Conservation (phyloP, 2,113 vertebrate genomes). For the Nettapus auritus region DNA sequence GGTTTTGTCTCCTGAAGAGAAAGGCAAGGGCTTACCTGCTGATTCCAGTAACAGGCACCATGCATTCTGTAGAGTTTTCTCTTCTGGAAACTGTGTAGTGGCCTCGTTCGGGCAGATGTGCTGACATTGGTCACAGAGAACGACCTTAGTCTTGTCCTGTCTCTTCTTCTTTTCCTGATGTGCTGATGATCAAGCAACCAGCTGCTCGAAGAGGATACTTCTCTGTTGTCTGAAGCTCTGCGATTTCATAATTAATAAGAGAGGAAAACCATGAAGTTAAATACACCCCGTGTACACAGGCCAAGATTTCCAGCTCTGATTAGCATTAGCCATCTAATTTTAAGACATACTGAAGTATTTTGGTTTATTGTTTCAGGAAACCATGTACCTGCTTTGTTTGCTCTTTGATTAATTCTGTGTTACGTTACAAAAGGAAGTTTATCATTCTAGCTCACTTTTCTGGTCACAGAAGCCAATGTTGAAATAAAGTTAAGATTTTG, state of each 20-base stretch:
- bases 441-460: not conserved
- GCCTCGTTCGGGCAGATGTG: conserved; percentile 88
- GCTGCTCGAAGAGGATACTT: conserved; percentile 67
- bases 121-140: conserved; percentile 69
- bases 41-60: conserved; percentile 58
- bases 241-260: conserved; percentile 33
- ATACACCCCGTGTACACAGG: not conserved
- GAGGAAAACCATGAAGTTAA: conserved; percentile 38
- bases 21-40: conserved; percentile 70
- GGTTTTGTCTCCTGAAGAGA: not conserved
- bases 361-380: not conserved
- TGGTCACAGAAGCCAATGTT: not conserved
- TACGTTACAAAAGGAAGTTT: not conserved
- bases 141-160: conserved; percentile 72
- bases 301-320: not conserved
- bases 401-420: not conserved
- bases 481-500: not conserved
- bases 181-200: conserved; percentile 76
- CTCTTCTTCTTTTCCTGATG: conserved; percentile 82
- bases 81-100: conserved; percentile 88
- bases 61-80: conserved; percentile 84
- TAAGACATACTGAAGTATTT: not conserved
- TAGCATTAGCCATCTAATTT: not conserved
- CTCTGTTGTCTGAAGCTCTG: conserved; percentile 77
- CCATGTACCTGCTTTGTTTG: not conserved